A percentile compares a stretch with the other conserved stretches of the same genome.
These are phyloP conservation scores for Sardina pilchardus DNA, from an alignment of 2,113 vertebrate genomes.

Conservation along the genomic window DNA sequence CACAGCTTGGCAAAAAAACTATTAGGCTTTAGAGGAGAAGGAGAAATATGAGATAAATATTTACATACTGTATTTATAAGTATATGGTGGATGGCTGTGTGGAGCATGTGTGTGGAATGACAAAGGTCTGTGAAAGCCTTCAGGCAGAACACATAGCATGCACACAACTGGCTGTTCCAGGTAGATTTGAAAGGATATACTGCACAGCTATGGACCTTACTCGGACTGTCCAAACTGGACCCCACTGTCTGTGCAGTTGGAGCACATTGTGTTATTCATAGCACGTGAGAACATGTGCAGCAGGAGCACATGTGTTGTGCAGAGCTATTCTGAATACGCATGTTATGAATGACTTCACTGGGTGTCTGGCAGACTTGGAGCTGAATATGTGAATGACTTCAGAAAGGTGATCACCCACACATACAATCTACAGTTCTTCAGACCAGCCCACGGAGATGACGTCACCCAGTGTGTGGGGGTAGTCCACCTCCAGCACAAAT, in stretches of 20 bases:
- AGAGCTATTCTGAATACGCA: neutral
- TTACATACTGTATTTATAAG: neutral
- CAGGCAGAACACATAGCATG: too few species aligned
- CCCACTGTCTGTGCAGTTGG: too few species aligned
- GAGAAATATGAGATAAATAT: neutral
- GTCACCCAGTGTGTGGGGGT: neutral
- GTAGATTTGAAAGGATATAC: too few species aligned
- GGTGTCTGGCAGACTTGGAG: neutral
- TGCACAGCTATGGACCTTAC: too few species aligned
- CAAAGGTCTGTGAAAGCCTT: neutral
- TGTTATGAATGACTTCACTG: neutral
- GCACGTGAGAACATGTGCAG: neutral
- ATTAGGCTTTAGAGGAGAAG: neutral
- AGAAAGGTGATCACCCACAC: conserved; percentile 10
- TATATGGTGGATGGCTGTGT: neutral
- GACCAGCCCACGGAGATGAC: neutral
- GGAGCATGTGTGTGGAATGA: too few species aligned
- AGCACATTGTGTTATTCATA: neutral
- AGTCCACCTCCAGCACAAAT: neutral
- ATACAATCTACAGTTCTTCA: neutral
- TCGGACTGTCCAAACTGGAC: too few species aligned
- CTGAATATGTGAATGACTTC: neutral
- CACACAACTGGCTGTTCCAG: too few species aligned
- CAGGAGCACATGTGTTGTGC: neutral
- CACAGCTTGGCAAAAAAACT: neutral